phyloP scores from a whole-genome alignment of 2,113 vertebrate species.

The Anarrhichthys ocellatus region DNA sequence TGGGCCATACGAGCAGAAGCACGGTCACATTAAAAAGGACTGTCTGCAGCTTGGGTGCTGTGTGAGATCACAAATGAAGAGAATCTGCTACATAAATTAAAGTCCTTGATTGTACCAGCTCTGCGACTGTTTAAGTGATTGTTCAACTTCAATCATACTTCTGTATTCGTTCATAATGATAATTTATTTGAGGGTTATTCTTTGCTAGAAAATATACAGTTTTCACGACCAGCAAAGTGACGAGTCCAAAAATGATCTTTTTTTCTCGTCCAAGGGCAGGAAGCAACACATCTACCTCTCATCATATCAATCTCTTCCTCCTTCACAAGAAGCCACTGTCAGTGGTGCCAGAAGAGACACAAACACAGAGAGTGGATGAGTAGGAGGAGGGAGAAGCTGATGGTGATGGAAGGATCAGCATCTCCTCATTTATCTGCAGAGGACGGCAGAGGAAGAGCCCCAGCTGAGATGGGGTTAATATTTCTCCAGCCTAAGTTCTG shows the following conservation, averaged over 20 bases:
- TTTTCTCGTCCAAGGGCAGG: slow-evolving; percentile 64
- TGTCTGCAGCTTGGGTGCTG: slow-evolving; percentile 29
- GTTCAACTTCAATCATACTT: slow-evolving; percentile 70
- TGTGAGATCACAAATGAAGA: slow-evolving; percentile 51
- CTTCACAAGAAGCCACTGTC: slow-evolving; percentile 68
- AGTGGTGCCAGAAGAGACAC: slow-evolving; percentile 72
- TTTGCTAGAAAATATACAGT: slow-evolving; percentile 35
- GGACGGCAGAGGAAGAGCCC: slow-evolving; percentile 71
- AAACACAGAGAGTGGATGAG: slow-evolving; percentile 72
- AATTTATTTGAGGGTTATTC: slow-evolving; percentile 66
- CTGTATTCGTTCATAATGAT: slow-evolving; percentile 59
- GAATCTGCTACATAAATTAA: slow-evolving; percentile 64
- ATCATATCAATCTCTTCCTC: slow-evolving; percentile 76
- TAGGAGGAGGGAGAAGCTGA: slow-evolving; percentile 76
- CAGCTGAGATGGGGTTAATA: slow-evolving; percentile 75
- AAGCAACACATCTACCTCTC: slow-evolving; percentile 71
- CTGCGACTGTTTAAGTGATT: slow-evolving; percentile 66
- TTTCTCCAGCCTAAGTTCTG: slow-evolving; percentile 61
- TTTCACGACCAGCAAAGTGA: slow-evolving; percentile 57
- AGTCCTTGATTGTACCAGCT: slow-evolving; percentile 66
- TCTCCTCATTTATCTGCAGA: slow-evolving; percentile 71
- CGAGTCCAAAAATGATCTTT: slow-evolving; percentile 71
- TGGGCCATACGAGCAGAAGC: slow-evolving; percentile 31
- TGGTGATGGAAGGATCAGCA: slow-evolving; percentile 74
- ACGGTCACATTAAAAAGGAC: slow-evolving; percentile 27